Percentiles rank a stretch among this genome's conserved stretches.
Evolutionary conservation across 2,113 vertebrate species (phyloP).

Genomic region (Lontra canadensis): DNA sequence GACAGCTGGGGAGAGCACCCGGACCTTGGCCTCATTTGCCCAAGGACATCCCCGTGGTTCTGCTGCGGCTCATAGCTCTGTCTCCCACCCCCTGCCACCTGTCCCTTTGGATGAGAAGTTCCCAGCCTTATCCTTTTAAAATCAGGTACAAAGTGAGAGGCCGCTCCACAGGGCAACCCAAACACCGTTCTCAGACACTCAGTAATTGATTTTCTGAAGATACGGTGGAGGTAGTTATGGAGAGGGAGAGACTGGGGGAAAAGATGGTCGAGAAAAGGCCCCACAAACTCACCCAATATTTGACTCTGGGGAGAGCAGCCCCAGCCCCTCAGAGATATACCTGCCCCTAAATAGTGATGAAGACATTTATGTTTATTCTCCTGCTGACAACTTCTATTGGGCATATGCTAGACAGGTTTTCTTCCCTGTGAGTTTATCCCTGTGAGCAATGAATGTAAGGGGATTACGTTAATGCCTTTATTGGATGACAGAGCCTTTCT

Average conservation of each 20-base stretch:
- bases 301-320: neutral
- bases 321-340: neutral
- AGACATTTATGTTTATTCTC: neutral
- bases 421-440: neutral
- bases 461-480: conserved; percentile 12
- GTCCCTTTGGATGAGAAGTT: neutral
- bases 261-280: accelerated
- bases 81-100: no score
- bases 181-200: neutral
- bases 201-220: neutral
- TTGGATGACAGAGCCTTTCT: neutral
- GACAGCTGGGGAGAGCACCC: neutral
- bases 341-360: neutral
- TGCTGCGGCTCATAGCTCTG: accelerated
- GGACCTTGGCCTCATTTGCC: accelerated
- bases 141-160: neutral
- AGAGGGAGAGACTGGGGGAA: neutral
- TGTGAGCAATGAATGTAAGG: neutral
- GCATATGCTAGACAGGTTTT: neutral
- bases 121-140: neutral
- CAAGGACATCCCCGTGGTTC: accelerated
- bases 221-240: accelerated
- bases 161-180: no score
- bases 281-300: accelerated
- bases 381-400: neutral